Conservation (phyloP, 2,888 invertebrate species). For the Galerucella nymphaeae region DNA sequence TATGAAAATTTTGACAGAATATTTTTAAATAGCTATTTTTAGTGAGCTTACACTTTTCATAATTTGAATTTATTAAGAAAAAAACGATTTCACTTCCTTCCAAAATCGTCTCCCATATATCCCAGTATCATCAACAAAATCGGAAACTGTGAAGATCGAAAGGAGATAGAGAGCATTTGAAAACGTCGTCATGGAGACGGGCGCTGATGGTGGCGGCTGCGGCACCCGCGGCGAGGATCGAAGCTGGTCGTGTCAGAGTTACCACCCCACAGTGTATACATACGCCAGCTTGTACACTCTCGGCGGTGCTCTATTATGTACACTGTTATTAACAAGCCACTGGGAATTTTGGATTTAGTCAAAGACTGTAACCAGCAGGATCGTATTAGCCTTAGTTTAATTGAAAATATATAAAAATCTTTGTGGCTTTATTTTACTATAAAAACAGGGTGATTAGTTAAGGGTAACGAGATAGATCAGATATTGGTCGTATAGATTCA, state of each 20-base stretch:
- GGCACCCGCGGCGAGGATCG: slow-evolving; percentile 65
- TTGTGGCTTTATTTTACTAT: too few relatives aligned
- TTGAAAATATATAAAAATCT: background rate
- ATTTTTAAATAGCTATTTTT: too few relatives aligned
- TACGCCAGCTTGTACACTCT: slow-evolving; percentile 64
- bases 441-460: too few relatives aligned
- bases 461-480: too few relatives aligned
- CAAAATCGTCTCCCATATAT: background rate
- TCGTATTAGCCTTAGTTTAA: background rate
- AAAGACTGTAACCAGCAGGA: slow-evolving; percentile 16
- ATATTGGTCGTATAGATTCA: too few relatives aligned
- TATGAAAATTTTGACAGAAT: too few relatives aligned
- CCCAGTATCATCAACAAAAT: slow-evolving; percentile 24
- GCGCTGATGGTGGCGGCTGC: slow-evolving; percentile 39
- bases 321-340: slow-evolving; percentile 49
- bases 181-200: slow-evolving; percentile 59
- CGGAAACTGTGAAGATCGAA: background rate
- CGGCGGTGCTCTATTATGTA: slow-evolving; percentile 55
- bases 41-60: too few relatives aligned
- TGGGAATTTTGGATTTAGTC: slow-evolving; percentile 34
- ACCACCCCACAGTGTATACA: slow-evolving; percentile 66
- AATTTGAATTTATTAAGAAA: background rate
- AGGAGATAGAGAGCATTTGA: slow-evolving; percentile 32
- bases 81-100: background rate
- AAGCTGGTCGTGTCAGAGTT: slow-evolving; percentile 65